phyloP scores from a whole-genome alignment of 1,140 invertebrate genomes.

The Megalonaias nervosa region DNA sequence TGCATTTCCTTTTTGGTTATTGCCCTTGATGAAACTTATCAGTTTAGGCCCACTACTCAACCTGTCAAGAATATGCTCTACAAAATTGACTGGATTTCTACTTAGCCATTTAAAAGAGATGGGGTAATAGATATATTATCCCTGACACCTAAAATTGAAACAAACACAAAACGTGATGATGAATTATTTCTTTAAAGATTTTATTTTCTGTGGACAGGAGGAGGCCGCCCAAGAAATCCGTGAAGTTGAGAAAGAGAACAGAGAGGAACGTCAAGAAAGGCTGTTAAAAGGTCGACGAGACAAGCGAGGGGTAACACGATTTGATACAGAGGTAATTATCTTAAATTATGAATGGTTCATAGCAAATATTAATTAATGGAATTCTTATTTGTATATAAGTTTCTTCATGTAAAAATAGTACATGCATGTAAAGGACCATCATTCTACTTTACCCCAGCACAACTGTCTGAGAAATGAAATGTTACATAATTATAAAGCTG shows the following conservation, averaged over 20 bases:
- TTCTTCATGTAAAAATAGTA: too few species aligned
- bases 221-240: constrained; percentile 49
- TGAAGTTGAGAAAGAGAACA: constrained; percentile 46
- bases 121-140: not conserved
- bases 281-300: constrained; percentile 15
- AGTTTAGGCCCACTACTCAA: too few species aligned
- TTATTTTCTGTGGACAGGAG: constrained; percentile 38
- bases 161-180: not conserved
- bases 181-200: not conserved
- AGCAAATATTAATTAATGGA: too few species aligned
- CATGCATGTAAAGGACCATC: too few species aligned
- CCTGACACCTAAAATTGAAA: not conserved
- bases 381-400: too few species aligned
- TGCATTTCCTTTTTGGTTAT: too few species aligned
- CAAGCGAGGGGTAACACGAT: constrained; percentile 41
- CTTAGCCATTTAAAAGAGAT: not conserved
- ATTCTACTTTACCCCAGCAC: too few species aligned
- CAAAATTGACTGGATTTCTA: not conserved
- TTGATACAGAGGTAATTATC: constrained; percentile 42
- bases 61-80: too few species aligned
- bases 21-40: too few species aligned
- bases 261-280: constrained; percentile 30
- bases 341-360: not conserved
- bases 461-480: too few species aligned
- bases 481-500: too few species aligned